Evolutionary conservation across 2,888 invertebrate genomes (phyloP), one percentile per base, ranked within the genome.

Genomic region (Smittia aterrima): DNA sequence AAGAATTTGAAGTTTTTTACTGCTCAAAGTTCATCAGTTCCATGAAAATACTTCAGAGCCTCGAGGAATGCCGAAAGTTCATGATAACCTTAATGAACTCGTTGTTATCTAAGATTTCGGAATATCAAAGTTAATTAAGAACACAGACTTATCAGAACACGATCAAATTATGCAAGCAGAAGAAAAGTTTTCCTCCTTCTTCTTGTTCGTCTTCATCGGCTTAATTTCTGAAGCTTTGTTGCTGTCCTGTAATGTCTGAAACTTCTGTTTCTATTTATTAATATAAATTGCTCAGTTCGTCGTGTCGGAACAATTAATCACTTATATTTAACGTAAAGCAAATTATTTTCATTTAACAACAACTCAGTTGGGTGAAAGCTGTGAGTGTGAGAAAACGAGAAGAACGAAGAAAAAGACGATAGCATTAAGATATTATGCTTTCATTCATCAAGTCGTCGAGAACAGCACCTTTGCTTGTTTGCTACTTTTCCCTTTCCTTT

Each of bases 371-470:
- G 32, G 32, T 32, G 9, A 32, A 32, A 32, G 32, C 32, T n/a
- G n/a, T n/a, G n/a, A n/a, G n/a, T n/a, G 32, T 6, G 32, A 32
- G 32, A 32, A 9, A 3, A 32, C 4, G 32, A 32, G 32, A 32
- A 32, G 32, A 32, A 9, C 4, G 32, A 47, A n/a, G 38, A 38
- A 38, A 4, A 38, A 53, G 18, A 16, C 6, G 62, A 3, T 7
- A 62, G 32, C 25, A 66, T 66, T 66, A 66, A 66, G 66, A 66
- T 13, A 16, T 66, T 66, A 66, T 66, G 13, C 13, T 66, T 66
- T 32, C 66, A 66, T 66, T 66, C 66, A 66, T 66, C 66, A 62
- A 20, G n/a, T 24, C 9, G 9, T n/a, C n/a, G 20, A 62, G 24
- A 53, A 53, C 53, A 18, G 32, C 32, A 32, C 32, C 32, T 32